Evolutionary conservation across 2,888 invertebrate species (phyloP), one percentile per base, ranked within the genome.

Genomic region (Rugalucina vietnamica): DNA sequence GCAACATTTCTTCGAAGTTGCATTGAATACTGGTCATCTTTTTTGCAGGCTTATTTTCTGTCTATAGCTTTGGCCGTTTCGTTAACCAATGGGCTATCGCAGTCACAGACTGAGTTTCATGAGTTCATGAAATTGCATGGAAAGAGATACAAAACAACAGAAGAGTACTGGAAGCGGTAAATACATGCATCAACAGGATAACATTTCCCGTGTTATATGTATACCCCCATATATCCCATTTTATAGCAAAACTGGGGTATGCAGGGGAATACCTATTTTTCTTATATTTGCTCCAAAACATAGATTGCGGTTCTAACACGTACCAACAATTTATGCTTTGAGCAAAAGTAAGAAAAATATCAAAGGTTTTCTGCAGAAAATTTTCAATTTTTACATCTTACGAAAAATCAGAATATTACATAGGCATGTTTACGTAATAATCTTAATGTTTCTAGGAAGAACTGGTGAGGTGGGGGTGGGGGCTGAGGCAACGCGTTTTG

Each of bases 141-240:
- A 24, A 81, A 81, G 36, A 27, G 29, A 29, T 79, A 79, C 36
- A 18, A 37, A 1, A 54, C 65, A 24, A 18, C 10, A 29, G 65
- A 73, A 14, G 72, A 72, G 24, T 24, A 72, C 21, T 3, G 27
- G 18, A 72, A 72, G 43, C 12, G 72, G 72, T 72, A 72, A 39
- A 1, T 37, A 72, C 29, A 37, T 12, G 14, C 34, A n/a, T 8
- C 36, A 10, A 21, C 29, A 8, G 21, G n/a, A 43, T 43, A 8
- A 43, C 18, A 43, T 43, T 43, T n/a, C n/a, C n/a, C n/a, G 43
- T 12, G 43, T 43, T 43, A 43, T 43, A 18, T 18, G 18, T 43
- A 8, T 43, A 18, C 18, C 18, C 10, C 8, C 8, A 8, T 8
- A 8, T 43, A 12, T 43, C 8, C 43, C 18, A 18, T 18, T 12